A percentile compares a stretch with the other conserved stretches of the same genome.
Evolutionary conservation across 2,888 invertebrate genomes (phyloP).

Genomic region (Diloba caeruleocephala): DNA sequence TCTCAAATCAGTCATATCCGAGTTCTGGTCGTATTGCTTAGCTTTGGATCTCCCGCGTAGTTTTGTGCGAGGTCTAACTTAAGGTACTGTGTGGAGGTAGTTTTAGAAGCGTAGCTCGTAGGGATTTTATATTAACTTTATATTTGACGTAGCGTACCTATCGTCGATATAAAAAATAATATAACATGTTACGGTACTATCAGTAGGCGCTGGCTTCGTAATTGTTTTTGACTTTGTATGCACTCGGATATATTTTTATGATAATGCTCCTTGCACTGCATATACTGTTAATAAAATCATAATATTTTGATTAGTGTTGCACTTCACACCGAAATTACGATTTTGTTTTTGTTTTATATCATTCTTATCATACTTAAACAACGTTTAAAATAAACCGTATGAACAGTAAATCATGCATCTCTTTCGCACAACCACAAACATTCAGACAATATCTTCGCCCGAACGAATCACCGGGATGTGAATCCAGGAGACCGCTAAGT

Average conservation of each 20-base stretch:
- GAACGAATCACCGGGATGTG: too few species aligned
- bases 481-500: too few species aligned
- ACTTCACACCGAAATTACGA: background rate
- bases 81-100: slow-evolving; percentile 10
- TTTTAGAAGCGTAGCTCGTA: slow-evolving; percentile 34
- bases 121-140: slow-evolving; percentile 41
- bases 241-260: slow-evolving; percentile 8
- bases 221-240: slow-evolving; percentile 7
- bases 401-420: too few species aligned
- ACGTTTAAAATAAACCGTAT: too few species aligned
- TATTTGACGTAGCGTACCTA: slow-evolving; percentile 2
- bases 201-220: background rate
- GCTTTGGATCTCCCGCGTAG: slow-evolving; percentile 8
- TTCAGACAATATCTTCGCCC: too few species aligned
- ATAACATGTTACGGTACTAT: background rate
- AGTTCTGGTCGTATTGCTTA: background rate
- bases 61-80: slow-evolving; percentile 8
- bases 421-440: too few species aligned
- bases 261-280: slow-evolving; percentile 1
- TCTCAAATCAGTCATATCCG: too few species aligned
- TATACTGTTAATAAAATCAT: slow-evolving; percentile 1
- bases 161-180: background rate
- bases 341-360: too few species aligned
- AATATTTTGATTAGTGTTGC: background rate
- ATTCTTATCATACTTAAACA: too few species aligned